phyloP scores from a whole-genome alignment of 2,888 invertebrate species.

The Dinocampus coccinellae region DNA sequence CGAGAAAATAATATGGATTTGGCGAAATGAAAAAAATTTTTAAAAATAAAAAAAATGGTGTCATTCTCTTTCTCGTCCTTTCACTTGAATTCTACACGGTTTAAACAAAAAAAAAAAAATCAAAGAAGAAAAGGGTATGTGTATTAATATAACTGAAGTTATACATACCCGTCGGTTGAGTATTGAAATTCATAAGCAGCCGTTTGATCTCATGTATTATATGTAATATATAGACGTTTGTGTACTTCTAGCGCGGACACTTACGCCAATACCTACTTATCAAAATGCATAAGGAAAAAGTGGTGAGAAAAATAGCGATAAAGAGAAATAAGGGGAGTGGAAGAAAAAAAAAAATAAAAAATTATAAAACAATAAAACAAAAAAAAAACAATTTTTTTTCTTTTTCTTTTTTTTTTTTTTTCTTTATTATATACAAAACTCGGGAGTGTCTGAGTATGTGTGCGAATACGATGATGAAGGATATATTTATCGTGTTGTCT shows the following conservation, averaged over 20 bases:
- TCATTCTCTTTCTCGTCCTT: neutral
- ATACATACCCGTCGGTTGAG: neutral
- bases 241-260: constrained; percentile 45
- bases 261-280: constrained; percentile 50
- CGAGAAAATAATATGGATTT: no score
- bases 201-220: constrained; percentile 56
- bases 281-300: constrained; percentile 40
- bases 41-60: neutral
- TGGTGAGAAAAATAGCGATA: constrained; percentile 29
- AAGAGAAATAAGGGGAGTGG: constrained; percentile 16
- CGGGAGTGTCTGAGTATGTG: neutral
- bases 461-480: neutral
- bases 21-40: no score
- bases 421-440: neutral
- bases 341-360: no score
- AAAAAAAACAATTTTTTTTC: no score
- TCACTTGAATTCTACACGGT: neutral
- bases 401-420: constrained; percentile 12
- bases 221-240: constrained; percentile 37
- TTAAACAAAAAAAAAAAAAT: neutral
- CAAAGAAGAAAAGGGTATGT: neutral
- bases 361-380: no score
- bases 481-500: neutral
- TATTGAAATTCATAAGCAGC: constrained; percentile 52
- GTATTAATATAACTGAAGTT: neutral